Conservation (phyloP, 2,113 vertebrate genomes). For the Planiliza haematocheilus region DNA sequence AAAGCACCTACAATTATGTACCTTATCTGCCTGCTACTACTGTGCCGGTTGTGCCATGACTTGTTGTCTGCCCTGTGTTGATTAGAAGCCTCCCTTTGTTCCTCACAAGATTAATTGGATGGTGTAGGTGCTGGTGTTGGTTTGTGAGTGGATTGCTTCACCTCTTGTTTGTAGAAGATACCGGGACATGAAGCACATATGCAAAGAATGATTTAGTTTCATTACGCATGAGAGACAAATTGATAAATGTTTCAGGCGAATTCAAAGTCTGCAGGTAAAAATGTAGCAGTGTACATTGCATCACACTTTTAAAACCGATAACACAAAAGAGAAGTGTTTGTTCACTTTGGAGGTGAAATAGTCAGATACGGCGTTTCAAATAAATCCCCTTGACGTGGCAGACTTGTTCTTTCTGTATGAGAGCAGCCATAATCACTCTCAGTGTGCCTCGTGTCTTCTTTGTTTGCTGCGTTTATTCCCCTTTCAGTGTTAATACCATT, state of each 20-base stretch:
- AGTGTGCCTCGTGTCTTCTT: neutral
- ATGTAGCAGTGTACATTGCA: neutral
- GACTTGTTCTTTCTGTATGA: neutral
- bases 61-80: slow-evolving; percentile 49
- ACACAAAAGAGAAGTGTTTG: neutral
- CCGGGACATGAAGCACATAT: slow-evolving; percentile 25
- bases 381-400: neutral
- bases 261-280: neutral
- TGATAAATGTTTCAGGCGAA: slow-evolving; percentile 6
- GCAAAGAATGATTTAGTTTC: slow-evolving; percentile 37
- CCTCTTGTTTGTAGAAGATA: slow-evolving; percentile 49
- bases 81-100: slow-evolving; percentile 62
- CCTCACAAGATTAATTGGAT: slow-evolving; percentile 66
- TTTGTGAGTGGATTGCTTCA: slow-evolving; percentile 18
- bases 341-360: neutral
- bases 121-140: slow-evolving; percentile 27
- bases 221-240: neutral
- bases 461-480: neutral
- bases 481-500: slow-evolving; percentile 8
- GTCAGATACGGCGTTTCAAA: neutral
- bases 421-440: neutral
- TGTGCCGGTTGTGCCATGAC: slow-evolving; percentile 40
- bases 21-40: slow-evolving; percentile 66
- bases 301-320: neutral
- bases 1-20: slow-evolving; percentile 57